Evolutionary conservation across 2,888 invertebrate species (phyloP), one percentile per base, ranked within the genome.

Genomic region (Chloroclysta siterata): DNA sequence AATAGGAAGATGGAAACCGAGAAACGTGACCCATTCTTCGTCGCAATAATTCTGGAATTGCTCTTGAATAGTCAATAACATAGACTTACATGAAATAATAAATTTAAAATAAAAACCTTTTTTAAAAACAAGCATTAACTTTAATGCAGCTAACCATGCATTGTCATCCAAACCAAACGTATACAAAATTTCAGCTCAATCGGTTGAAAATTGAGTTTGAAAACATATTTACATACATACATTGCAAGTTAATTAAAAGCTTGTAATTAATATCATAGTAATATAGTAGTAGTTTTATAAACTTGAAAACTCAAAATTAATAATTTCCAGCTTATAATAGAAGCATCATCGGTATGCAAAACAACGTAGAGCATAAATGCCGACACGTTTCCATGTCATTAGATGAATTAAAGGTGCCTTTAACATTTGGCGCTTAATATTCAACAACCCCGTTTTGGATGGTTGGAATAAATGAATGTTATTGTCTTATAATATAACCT

Each of bases 21-120:
- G 56, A 48, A 65, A 57, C 60, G 65, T 65, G 65, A 57, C 56
- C 52, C 29, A 62, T 56, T 56, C 61, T 65, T 46, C 22, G 46
- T 48, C 39, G 15, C 44, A 42, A 52, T 53, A 47, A 28, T 57
- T 51, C 42, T 22, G n/a, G 5, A 36, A 53, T 44, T 44, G 56
- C 54, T 11, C 6, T 36, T 50, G 22, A 15, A 14, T 4, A 33
- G 33, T 33, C 33, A 33, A 33, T 33, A 7, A 33, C 33, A 33
- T 33, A 33, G 33, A 33, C 2, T 33, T 5, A 29, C 0, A 44
- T 17, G 17, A 17, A 17, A 0, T 3, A 44, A 10, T 10, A 3
- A 44, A n/a, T n/a, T n/a, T n/a, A n/a, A n/a, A n/a, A n/a, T n/a
- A n/a, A n/a, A n/a, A n/a, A n/a, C n/a, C n/a, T n/a, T n/a, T n/a